These are phyloP conservation scores for Anarrhichthys ocellatus DNA, from an alignment of 2,113 vertebrate genomes.

Conservation along the genomic window DNA sequence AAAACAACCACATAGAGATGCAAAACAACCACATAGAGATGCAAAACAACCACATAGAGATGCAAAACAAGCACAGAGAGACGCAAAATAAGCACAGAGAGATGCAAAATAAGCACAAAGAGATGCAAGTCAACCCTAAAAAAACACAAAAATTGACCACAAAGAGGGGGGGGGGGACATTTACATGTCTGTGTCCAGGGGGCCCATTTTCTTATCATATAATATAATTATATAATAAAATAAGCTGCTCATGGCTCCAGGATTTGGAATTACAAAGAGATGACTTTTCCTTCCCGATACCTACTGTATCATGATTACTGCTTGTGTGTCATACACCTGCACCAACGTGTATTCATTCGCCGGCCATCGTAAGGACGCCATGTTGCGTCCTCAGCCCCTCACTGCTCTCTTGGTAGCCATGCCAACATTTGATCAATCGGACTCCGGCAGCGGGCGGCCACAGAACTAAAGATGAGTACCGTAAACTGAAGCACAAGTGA, in stretches of 20 bases:
- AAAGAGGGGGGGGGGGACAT: too few species aligned
- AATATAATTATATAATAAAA: background rate
- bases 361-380: background rate
- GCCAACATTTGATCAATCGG: slow-evolving; percentile 12
- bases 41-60: background rate
- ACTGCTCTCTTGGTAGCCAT: slow-evolving; percentile 5
- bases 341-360: background rate
- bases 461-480: background rate
- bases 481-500: background rate
- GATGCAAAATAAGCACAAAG: background rate
- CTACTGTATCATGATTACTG: background rate
- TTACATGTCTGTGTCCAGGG: too few species aligned
- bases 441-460: background rate
- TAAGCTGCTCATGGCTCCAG: background rate
- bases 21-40: background rate
- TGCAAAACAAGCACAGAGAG: background rate
- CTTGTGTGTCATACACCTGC: background rate
- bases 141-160: too few species aligned
- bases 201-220: too few species aligned
- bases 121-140: too few species aligned
- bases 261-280: background rate
- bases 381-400: background rate
- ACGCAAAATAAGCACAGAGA: background rate
- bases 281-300: background rate
- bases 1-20: background rate